Conservation (phyloP, 2,888 invertebrate genomes). For the Archaeoteleia sp. region DNA sequence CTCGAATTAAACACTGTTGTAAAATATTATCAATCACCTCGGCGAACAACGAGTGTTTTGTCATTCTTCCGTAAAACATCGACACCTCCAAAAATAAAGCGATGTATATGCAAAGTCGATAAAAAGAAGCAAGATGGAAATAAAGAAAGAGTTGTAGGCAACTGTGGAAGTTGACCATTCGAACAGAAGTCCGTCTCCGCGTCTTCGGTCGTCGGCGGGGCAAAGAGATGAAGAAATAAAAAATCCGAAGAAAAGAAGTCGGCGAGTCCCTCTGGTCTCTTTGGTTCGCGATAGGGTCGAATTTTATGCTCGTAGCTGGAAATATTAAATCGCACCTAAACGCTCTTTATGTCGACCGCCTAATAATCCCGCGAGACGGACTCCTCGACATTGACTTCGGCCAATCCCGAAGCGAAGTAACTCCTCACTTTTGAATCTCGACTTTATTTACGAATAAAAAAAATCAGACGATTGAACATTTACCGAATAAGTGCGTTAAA, state of each 20-base stretch:
- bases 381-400: constrained; percentile 36
- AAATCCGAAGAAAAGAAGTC: constrained; percentile 43
- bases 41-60: no score
- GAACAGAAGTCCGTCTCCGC: constrained; percentile 35
- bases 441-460: background rate
- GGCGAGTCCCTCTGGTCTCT: constrained; percentile 41
- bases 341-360: constrained; percentile 72
- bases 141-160: no score
- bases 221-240: constrained; percentile 53
- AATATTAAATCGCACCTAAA: constrained; percentile 75
- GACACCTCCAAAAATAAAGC: no score
- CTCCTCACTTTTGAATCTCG: constrained; percentile 5
- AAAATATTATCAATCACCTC: no score
- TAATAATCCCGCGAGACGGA: constrained; percentile 53
- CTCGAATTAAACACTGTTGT: no score
- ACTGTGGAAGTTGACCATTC: no score
- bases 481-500: background rate
- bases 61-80: no score
- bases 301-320: constrained; percentile 74
- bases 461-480: background rate
- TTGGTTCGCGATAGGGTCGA: constrained; percentile 61
- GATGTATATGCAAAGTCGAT: no score
- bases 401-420: background rate
- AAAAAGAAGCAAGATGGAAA: no score
- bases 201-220: constrained; percentile 22